Evolutionary conservation across 2,888 invertebrate species (phyloP).

Genomic region (Apamea crenata): DNA sequence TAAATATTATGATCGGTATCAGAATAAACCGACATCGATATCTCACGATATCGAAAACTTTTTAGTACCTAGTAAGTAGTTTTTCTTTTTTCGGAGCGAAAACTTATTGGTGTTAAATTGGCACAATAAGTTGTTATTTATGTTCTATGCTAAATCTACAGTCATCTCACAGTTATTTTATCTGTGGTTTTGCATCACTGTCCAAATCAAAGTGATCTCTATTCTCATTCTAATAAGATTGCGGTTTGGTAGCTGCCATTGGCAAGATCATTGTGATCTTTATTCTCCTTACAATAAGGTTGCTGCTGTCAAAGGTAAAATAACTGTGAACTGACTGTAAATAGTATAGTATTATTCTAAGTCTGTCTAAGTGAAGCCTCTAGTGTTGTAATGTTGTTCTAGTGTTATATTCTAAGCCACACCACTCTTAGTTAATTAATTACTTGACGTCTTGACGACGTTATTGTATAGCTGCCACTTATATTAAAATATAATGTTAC

Average conservation of each 20-base stretch:
- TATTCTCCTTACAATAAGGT: neutral
- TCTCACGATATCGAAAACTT: neutral
- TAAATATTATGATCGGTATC: neutral
- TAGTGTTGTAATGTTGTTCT: conserved; percentile 41
- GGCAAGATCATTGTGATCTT: neutral
- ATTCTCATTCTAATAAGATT: neutral
- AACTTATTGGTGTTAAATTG: neutral
- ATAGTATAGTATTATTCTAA: neutral
- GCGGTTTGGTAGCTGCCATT: neutral
- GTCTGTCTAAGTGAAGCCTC: conserved; percentile 41
- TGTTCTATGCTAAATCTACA: neutral
- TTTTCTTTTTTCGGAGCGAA: neutral
- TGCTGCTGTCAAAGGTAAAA: neutral
- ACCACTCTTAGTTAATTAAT: conserved; percentile 58
- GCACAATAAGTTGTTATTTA: neutral
- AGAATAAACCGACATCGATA: neutral
- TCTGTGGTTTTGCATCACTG: neutral
- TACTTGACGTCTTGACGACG: conserved; percentile 10
- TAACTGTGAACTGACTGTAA: neutral
- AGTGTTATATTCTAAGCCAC: conserved; percentile 60
- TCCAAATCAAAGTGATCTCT: neutral
- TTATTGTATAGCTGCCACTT: neutral
- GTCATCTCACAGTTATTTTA: neutral
- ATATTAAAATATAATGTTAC: neutral
- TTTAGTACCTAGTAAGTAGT: neutral